Conservation (phyloP, 1,140 invertebrate genomes). For the Camponotus floridanus region DNA sequence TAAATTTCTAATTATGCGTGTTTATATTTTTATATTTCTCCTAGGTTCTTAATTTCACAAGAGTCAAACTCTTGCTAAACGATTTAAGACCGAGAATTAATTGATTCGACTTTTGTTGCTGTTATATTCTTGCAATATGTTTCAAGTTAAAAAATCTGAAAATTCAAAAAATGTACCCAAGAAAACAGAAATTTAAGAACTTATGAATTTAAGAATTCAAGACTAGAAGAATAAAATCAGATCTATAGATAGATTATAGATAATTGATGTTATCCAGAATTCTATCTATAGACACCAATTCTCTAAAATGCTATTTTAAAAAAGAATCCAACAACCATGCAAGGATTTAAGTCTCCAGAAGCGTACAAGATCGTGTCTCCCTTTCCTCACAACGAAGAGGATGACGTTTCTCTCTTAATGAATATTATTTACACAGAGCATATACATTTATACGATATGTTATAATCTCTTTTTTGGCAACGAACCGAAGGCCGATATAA, state of each 20-base stretch:
- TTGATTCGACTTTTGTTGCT: not conserved
- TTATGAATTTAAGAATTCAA: too few species aligned
- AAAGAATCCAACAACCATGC: not conserved
- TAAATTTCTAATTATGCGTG: not conserved
- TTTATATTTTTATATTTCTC: not conserved
- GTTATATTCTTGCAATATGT: not conserved
- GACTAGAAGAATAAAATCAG: too few species aligned
- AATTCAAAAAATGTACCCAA: too few species aligned
- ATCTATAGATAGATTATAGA: too few species aligned
- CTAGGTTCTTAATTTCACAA: not conserved
- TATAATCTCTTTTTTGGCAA: constrained; percentile 92
- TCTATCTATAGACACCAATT: not conserved
- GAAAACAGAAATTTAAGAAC: too few species aligned
- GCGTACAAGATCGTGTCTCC: not conserved
- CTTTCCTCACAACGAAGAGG: constrained; percentile 17
- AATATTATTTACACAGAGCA: constrained; percentile 44
- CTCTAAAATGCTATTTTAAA: not conserved
- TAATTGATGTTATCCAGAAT: too few species aligned
- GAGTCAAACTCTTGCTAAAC: not conserved
- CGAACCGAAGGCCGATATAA: constrained; percentile 95
- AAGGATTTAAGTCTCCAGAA: constrained; percentile 26
- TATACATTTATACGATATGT: constrained; percentile 76
- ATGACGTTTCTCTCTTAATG: not conserved
- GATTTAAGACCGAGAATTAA: too few species aligned
- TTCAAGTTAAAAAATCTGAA: not conserved